Evolutionary conservation across 2,888 invertebrate species (phyloP).

Genomic region (Drosophila peninsularis): DNA sequence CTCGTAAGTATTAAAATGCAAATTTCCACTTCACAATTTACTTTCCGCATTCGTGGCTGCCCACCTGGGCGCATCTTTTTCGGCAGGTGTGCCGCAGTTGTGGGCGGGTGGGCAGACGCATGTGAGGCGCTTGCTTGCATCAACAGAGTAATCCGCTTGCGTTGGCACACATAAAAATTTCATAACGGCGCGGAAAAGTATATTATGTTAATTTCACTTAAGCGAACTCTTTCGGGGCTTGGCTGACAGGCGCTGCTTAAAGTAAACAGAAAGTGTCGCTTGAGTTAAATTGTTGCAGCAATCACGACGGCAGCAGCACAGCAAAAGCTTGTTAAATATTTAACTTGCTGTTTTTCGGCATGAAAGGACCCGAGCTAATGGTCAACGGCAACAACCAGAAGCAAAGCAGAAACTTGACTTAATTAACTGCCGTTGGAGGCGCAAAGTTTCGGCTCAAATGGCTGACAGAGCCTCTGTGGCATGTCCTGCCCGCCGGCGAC

Average conservation of each 20-base stretch:
- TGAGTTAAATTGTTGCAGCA: constrained; percentile 41
- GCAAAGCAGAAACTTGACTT: constrained; percentile 70
- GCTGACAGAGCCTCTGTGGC: constrained; percentile 46
- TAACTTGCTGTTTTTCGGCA: constrained; percentile 69
- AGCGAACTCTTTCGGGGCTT: constrained; percentile 59
- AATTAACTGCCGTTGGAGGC: constrained; percentile 75
- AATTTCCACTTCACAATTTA: constrained; percentile 65
- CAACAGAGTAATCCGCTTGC: constrained; percentile 40
- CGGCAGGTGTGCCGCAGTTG: constrained; percentile 1
- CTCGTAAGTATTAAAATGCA: constrained; percentile 90
- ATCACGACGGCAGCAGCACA: constrained; percentile 5
- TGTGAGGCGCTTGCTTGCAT: constrained; percentile 32
- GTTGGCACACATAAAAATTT: constrained; percentile 63
- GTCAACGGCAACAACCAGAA: constrained; percentile 38
- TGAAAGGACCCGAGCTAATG: constrained; percentile 46
- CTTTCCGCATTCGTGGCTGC: constrained; percentile 29
- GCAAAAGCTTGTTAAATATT: constrained; percentile 55
- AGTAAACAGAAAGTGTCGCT: constrained; percentile 47
- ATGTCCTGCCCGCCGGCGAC: constrained; percentile 56
- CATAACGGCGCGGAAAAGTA: constrained; percentile 61
- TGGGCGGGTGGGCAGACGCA: constrained; percentile 41
- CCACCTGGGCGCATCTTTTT: constrained; percentile 7
- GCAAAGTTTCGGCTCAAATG: constrained; percentile 58
- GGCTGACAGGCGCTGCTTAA: constrained; percentile 25
- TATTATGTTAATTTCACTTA: constrained; percentile 75